These are phyloP conservation scores for Tangara arthus DNA, from an alignment of 2,797 vertebrate species.

Conservation along the genomic window DNA sequence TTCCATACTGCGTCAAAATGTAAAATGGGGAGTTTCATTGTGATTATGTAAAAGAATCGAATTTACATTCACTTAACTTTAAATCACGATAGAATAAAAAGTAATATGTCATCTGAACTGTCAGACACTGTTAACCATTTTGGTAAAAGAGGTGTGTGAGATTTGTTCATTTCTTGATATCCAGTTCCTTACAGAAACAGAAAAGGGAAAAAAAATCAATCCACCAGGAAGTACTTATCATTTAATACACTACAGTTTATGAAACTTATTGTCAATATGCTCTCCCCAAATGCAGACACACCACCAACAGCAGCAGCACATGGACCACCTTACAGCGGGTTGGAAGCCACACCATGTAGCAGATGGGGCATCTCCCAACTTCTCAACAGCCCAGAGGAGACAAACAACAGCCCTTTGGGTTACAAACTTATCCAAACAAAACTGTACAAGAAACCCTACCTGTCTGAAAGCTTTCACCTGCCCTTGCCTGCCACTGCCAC, in stretches of 20 bases:
- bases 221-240: not conserved
- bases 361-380: not conserved
- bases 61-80: not conserved
- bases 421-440: not conserved
- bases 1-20: not conserved
- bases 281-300: not conserved
- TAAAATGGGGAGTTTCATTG: not conserved
- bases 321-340: not conserved
- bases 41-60: not conserved
- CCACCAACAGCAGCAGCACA: not conserved
- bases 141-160: not conserved
- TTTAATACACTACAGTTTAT: not conserved
- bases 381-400: not conserved
- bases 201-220: not conserved
- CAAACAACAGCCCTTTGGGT: not conserved
- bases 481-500: not conserved
- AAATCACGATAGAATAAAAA: not conserved
- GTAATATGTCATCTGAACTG: not conserved
- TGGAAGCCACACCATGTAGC: fast-evolving
- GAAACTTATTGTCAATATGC: not conserved
- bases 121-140: not conserved
- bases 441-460: not conserved
- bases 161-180: not conserved
- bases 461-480: not conserved
- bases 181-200: not conserved